Conservation (phyloP, 2,113 vertebrate genomes). For the Syngnathus typhle region DNA sequence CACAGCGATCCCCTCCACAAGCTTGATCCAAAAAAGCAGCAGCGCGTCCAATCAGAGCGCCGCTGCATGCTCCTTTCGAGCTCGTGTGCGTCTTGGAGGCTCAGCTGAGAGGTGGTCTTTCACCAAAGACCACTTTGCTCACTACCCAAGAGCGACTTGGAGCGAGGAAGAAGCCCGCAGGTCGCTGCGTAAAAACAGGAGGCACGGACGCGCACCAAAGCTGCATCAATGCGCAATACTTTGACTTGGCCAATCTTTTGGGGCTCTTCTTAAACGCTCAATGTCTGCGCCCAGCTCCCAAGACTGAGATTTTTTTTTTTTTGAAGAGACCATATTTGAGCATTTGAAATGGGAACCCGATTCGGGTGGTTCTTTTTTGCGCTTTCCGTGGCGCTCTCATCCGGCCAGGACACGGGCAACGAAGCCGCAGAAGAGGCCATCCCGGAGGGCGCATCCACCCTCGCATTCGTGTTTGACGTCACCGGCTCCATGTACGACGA, state of each 20-base stretch:
- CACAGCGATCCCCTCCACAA: background rate
- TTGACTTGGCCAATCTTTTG: constrained; percentile 3
- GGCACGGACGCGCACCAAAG: background rate
- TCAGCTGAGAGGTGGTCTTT: constrained; percentile 59
- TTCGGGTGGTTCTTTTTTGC: constrained; percentile 40
- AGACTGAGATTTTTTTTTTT: constrained; percentile 8
- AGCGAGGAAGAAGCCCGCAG: constrained; percentile 14
- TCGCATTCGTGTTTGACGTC: constrained; percentile 98
- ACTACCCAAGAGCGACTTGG: constrained; percentile 11
- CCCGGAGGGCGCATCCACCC: constrained; percentile 90
- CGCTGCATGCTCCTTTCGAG: constrained; percentile 4
- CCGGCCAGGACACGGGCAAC: constrained; percentile 58
- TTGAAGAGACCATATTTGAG: constrained; percentile 1
- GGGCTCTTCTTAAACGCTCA: constrained; percentile 24
- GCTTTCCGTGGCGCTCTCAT: constrained; percentile 57
- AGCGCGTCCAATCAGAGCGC: constrained; percentile 58
- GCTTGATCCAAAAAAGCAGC: constrained; percentile 13
- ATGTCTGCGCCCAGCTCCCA: constrained; percentile 41
- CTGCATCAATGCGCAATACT: background rate
- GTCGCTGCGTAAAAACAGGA: constrained; percentile 12
- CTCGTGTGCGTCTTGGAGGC: constrained; percentile 28
- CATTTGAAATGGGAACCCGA: constrained; percentile 54
- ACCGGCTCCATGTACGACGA: constrained; percentile 99
- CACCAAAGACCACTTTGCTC: constrained; percentile 31
- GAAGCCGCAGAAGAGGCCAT: constrained; percentile 61